A percentile compares a stretch with the other conserved stretches of the same genome.
These are phyloP conservation scores for Elephantulus edwardii DNA, from an alignment of 2,113 vertebrate genomes.

Conservation along the genomic window DNA sequence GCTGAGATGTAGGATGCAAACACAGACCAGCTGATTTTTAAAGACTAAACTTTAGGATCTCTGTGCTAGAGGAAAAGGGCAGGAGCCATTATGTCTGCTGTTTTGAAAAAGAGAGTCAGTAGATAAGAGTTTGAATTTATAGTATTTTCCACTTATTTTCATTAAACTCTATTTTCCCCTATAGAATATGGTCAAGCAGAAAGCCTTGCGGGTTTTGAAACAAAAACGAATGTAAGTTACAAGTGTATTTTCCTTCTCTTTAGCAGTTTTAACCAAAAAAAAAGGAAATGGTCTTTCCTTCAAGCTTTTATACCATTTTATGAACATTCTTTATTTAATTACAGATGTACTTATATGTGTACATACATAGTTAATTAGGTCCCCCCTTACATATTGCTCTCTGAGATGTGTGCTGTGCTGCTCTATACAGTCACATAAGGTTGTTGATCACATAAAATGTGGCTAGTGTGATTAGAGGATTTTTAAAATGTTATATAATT, in stretches of 20 bases:
- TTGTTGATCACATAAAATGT: slow-evolving; percentile 11
- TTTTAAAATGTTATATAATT: slow-evolving; percentile 33
- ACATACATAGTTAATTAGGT: no score
- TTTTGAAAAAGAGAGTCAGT: slow-evolving; percentile 10
- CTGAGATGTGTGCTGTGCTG: background rate
- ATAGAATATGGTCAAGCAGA: slow-evolving; percentile 99
- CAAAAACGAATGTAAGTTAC: slow-evolving; percentile 97
- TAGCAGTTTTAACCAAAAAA: slow-evolving; percentile 38
- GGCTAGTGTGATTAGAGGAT: background rate
- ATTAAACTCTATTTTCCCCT: slow-evolving; percentile 70
- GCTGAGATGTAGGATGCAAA: slow-evolving; percentile 6
- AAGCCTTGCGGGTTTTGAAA: slow-evolving; percentile 96
- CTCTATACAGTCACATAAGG: background rate
- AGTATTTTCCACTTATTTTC: slow-evolving; percentile 45
- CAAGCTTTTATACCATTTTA: slow-evolving; percentile 31
- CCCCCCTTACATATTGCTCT: no score
- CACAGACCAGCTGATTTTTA: background rate
- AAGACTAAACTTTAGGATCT: background rate
- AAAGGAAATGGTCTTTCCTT: slow-evolving; percentile 26
- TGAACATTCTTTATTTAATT: slow-evolving; percentile 43
- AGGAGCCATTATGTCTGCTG: background rate
- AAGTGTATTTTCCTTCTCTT: slow-evolving; percentile 15
- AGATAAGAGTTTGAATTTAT: background rate
- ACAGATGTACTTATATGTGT: slow-evolving; percentile 8
- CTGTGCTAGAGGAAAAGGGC: background rate